phyloP scores from a whole-genome alignment of 2,888 invertebrate genomes.

The Eupithecia abbreviata region DNA sequence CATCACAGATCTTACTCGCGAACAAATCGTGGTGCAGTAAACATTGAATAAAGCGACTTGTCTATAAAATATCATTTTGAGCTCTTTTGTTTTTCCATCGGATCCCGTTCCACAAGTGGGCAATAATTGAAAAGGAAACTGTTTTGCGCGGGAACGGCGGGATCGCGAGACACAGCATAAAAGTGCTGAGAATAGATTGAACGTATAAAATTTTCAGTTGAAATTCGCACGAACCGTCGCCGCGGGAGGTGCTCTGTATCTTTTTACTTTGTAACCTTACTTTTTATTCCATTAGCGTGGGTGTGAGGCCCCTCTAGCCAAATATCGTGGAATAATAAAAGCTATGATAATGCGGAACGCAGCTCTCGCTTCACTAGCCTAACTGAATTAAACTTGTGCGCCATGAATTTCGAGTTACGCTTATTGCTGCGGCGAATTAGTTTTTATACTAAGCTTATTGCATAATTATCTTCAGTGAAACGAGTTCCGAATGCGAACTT shows the following conservation, averaged over 20 bases:
- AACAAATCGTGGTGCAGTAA: constrained; percentile 80
- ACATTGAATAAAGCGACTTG: constrained; percentile 79
- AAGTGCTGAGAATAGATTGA: constrained; percentile 83
- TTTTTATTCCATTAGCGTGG: constrained; percentile 84
- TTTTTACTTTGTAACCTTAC: constrained; percentile 84
- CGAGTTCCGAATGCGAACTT: constrained; percentile 40
- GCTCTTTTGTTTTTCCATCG: constrained; percentile 80
- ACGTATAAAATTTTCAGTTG: constrained; percentile 83
- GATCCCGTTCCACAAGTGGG: constrained; percentile 83
- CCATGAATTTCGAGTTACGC: constrained; percentile 68
- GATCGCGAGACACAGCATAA: constrained; percentile 81
- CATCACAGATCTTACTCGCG: constrained; percentile 77
- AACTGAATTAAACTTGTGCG: constrained; percentile 76
- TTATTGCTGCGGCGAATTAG: constrained; percentile 64
- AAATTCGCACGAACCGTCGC: constrained; percentile 80
- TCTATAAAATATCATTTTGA: constrained; percentile 83
- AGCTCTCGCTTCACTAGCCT: constrained; percentile 67
- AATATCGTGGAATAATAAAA: constrained; percentile 83
- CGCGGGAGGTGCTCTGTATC: constrained; percentile 81
- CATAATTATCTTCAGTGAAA: constrained; percentile 37
- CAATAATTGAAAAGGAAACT: constrained; percentile 84
- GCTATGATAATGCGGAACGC: constrained; percentile 80
- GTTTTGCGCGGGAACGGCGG: constrained; percentile 73
- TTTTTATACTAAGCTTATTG: constrained; percentile 54
- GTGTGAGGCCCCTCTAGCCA: constrained; percentile 81